Evolutionary conservation across 2,888 invertebrate species (phyloP).

Genomic region (Scaptomyza parva): DNA sequence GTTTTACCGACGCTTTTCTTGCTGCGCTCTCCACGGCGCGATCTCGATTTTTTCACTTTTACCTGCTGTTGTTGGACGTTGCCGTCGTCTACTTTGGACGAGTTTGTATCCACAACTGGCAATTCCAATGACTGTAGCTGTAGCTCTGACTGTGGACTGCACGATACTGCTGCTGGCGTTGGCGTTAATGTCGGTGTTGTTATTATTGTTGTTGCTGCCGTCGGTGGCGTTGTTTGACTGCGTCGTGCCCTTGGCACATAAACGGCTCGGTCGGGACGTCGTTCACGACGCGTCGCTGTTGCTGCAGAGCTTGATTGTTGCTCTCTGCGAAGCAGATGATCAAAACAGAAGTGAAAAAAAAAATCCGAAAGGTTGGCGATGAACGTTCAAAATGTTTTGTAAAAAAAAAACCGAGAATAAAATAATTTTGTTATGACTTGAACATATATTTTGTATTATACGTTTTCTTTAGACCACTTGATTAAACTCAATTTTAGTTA

Average conservation of each 20-base stretch:
- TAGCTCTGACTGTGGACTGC: conserved; percentile 58
- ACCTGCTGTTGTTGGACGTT: conserved; percentile 31
- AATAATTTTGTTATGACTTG: no score
- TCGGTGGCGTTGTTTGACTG: conserved; percentile 84
- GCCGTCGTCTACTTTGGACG: conserved; percentile 73
- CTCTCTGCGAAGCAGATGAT: conserved; percentile 68
- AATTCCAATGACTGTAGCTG: conserved; percentile 57
- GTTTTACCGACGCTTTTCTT: conserved; percentile 62
- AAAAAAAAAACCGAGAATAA: conserved; percentile 30
- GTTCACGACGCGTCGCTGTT: conserved; percentile 83
- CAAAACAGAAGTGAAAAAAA: conserved; percentile 68
- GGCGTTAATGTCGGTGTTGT: conserved; percentile 39
- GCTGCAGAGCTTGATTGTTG: conserved; percentile 56
- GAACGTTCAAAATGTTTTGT: conserved; percentile 64
- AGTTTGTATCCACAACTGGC: conserved; percentile 68
- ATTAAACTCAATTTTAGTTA: not conserved
- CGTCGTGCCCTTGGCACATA: conserved; percentile 91
- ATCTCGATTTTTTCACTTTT: conserved; percentile 64
- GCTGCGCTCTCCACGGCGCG: conserved; percentile 69
- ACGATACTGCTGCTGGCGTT: conserved; percentile 27
- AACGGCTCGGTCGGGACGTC: conserved; percentile 91
- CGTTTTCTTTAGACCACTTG: not conserved
- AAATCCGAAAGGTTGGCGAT: conserved; percentile 40
- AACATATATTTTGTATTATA: no score
- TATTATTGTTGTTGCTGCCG: conserved; percentile 58